Evolutionary conservation across 2,113 vertebrate genomes (phyloP), one percentile per base, ranked within the genome.

Genomic region (Equus quagga): DNA sequence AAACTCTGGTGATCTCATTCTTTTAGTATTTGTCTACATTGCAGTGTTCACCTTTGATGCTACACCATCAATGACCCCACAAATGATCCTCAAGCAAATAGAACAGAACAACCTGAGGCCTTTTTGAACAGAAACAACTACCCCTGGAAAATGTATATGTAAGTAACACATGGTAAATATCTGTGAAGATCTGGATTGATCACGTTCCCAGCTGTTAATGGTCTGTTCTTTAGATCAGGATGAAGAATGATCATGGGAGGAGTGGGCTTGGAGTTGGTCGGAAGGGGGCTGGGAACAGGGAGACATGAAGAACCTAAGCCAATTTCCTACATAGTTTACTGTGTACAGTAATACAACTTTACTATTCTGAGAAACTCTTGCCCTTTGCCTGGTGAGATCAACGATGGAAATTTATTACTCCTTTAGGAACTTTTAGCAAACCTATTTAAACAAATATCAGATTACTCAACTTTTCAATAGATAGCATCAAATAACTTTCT

Each of bases 231-330:
- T 49, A 80, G 18, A 36, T 65, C 23, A 26, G 8, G 21, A 33
- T 72, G 58, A 44, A 49, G 6, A 41, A 26, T 54, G n/a, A 44
- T 17, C 10, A 21, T 65, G 10, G 18, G 33, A 12, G 14, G 14
- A 8, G 17, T 23, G 26, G 7, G 2, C 3, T 14, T 31, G 5
- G 26, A 84, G 6, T 4, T 26, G 14, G 2, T 49, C 11, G 17
- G 11, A 65, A 67, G 2, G 1, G 51, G 14, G 10, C 46, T 78
- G 26, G 36, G 31, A 76, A 23, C 26, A 23, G 33, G 24, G n/a
- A 76, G 28, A 24, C 15, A 95, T 8, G 75, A 14, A 82, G 5
- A 67, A 62, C 26, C 9, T 65, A 54, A 31, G 26, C 36, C 64
- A 65, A 23, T 9, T 65, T 6, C 12, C 3, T 64, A 3, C 60